Conservation (phyloP, 2,797 vertebrate genomes). For the Esox lucius region DNA sequence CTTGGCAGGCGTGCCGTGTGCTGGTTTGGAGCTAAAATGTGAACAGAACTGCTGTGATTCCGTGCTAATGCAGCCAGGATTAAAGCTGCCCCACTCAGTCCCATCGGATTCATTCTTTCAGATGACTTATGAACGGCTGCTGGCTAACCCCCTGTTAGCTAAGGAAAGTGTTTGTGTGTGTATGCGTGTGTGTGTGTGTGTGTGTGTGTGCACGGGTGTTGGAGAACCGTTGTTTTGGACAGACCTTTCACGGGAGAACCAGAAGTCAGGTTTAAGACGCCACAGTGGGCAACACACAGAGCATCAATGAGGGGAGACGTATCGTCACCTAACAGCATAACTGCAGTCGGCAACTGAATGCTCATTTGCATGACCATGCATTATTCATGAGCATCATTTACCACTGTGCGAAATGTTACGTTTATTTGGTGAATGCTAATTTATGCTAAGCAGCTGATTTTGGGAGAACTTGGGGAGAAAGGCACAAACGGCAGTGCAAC, state of each 20-base stretch:
- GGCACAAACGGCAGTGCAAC: conserved; percentile 39
- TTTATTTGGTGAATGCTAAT: conserved; percentile 74
- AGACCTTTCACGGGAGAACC: neutral
- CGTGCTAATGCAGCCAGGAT: neutral
- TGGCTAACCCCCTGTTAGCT: neutral
- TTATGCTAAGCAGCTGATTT: conserved; percentile 73
- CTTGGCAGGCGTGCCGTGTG: neutral
- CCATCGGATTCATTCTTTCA: neutral
- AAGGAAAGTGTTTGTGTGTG: neutral
- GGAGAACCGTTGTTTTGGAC: neutral
- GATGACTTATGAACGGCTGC: neutral
- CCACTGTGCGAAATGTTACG: conserved; percentile 56
- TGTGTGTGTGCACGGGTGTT: neutral
- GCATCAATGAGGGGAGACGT: neutral
- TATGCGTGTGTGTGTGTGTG: neutral
- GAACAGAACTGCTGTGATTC: conserved; percentile 6
- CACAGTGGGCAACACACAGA: neutral
- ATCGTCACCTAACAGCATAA: conserved; percentile 13
- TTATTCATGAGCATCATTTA: conserved; percentile 71
- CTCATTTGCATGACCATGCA: conserved; percentile 69
- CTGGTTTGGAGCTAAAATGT: neutral
- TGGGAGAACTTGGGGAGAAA: conserved; percentile 56
- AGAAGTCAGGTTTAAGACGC: neutral
- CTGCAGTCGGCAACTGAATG: conserved; percentile 55
- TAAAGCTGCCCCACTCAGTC: neutral